Base-by-base conservation (phyloP, 2,888 invertebrate species). In the Cheilosia soror region DNA sequence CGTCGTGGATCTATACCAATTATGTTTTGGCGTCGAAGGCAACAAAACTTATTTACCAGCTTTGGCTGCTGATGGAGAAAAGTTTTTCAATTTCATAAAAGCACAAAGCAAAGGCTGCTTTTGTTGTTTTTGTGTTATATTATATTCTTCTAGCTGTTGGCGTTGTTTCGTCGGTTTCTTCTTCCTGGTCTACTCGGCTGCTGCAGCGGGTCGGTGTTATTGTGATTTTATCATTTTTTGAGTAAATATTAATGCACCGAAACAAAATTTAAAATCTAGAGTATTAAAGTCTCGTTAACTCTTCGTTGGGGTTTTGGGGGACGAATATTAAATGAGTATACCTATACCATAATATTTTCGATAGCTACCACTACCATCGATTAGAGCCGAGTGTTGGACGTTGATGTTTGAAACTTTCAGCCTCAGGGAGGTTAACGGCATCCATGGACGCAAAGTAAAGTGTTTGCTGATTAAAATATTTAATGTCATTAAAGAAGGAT, bases 61-160 rank as follows among this genome's bases (percentile, higher is more conserved):
- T 73, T 63, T 63, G 63, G 31, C 63, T 55, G 31, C 63, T 73
- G 73, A 73, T 73, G 73, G 53, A 27, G 53, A 63, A 73, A 73
- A 73, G 37, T 73, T 73, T 73, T 73, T 55, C 63, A 73, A 73
- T 73, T 73, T 73, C 55, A 55, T 63, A 57, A 63, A 42, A 72
- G 25, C 72, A 62, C 72, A 63, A 69, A 73, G 63, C 55, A 55
- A n/a, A n/a, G 44, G 53, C 63, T 73, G 73, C 31, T 62, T 55
- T 62, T 73, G 63, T 73, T 66, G 63, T 49, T 65, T 20, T 15
- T 53, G 11, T 11, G n/a, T 57, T 29, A 6, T 57, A 4, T 6
- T 33, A 53, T 65, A 47, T 63, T 49, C 13, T 53, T 25, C 15
- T 25, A 4, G 11, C 11, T 11, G 11, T 3, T 37, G 40, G 4